Evolutionary conservation across 2,888 invertebrate genomes (phyloP).

Genomic region (Atethmia centrago): DNA sequence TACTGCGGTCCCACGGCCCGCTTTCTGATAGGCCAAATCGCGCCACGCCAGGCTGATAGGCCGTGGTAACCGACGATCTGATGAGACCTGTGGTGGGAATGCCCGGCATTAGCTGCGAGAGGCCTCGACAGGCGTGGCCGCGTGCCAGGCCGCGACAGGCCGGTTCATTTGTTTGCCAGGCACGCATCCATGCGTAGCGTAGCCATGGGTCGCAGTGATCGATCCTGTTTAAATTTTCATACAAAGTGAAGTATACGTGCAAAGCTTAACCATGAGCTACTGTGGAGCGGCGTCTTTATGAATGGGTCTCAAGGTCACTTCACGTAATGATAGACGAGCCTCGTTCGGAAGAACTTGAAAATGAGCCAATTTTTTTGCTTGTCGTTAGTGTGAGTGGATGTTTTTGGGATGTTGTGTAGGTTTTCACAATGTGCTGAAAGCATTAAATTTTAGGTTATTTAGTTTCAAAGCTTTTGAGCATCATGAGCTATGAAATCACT

Average conservation of each 20-base stretch:
- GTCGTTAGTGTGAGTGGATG: not conserved
- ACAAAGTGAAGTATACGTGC: not conserved
- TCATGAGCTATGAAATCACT: not conserved
- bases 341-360: constrained; percentile 35
- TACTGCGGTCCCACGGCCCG: no score
- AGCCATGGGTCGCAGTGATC: not conserved
- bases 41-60: no score
- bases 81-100: no score
- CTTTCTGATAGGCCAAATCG: no score
- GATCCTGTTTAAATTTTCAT: not conserved
- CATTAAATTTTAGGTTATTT: not conserved
- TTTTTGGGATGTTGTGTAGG: not conserved
- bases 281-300: not conserved
- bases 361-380: constrained; percentile 28
- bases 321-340: constrained; percentile 28
- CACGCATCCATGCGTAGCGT: not conserved
- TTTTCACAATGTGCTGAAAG: not conserved
- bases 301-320: constrained; percentile 32
- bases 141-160: no score
- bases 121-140: no score
- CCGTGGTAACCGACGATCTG: no score
- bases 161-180: not conserved
- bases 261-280: not conserved
- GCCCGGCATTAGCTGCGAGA: no score
- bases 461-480: not conserved